Evolutionary conservation across 1,140 invertebrate genomes (phyloP).

Genomic region (Dendrolimus punctatus): DNA sequence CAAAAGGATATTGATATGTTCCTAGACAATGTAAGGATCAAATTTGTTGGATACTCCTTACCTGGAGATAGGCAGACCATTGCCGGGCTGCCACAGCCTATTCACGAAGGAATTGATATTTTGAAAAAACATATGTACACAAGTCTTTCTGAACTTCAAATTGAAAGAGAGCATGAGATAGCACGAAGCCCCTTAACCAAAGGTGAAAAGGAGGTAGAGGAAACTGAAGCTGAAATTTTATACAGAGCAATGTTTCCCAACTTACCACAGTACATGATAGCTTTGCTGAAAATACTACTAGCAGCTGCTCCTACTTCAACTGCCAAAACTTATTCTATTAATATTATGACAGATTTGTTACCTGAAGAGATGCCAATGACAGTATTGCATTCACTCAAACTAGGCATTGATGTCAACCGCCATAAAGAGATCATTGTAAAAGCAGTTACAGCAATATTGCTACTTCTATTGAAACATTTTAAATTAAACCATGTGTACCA

Average conservation of each 20-base stretch:
- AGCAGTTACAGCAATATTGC: constrained; percentile 94
- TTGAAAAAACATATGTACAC: constrained; percentile 91
- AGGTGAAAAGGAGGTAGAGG: constrained; percentile 80
- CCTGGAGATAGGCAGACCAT: constrained; percentile 89
- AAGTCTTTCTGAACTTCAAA: constrained; percentile 87
- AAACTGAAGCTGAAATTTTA: constrained; percentile 89
- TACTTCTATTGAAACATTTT: constrained; percentile 97
- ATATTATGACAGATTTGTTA: constrained; percentile 97
- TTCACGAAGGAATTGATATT: constrained; percentile 94
- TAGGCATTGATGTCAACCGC: constrained; percentile 97
- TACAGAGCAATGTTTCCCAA: constrained; percentile 95
- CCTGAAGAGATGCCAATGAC: constrained; percentile 98
- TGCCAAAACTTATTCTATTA: constrained; percentile 98
- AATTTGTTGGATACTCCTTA: constrained; percentile 95
- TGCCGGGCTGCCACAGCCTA: constrained; percentile 94
- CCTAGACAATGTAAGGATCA: constrained; percentile 90
- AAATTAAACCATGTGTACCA: constrained; percentile 99
- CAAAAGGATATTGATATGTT: constrained; percentile 94
- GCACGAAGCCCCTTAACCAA: constrained; percentile 84
- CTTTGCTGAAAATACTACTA: constrained; percentile 95
- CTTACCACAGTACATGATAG: constrained; percentile 97
- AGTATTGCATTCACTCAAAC: constrained; percentile 96
- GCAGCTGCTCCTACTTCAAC: constrained; percentile 98
- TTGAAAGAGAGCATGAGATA: constrained; percentile 88
- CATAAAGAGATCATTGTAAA: constrained; percentile 99